phyloP scores from a whole-genome alignment of 1,140 invertebrate species.

The Wiebesia pumilae region DNA sequence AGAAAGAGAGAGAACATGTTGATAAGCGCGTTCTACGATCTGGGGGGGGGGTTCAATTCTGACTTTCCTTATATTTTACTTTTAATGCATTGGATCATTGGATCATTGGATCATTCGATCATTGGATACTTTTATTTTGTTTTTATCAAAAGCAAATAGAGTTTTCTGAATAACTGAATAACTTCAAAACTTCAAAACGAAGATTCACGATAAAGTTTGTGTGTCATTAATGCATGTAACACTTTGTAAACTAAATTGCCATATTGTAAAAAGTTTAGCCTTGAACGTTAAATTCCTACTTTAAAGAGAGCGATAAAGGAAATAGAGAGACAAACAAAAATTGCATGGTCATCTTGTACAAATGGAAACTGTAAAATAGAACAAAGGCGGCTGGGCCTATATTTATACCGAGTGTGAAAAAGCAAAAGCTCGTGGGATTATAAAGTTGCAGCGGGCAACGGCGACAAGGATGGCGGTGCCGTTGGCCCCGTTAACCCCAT shows the following conservation, averaged over 20 bases:
- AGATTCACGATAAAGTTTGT: not conserved
- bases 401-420: constrained; percentile 55
- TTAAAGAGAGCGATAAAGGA: not conserved
- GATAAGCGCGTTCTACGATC: constrained; percentile 8
- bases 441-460: constrained; percentile 65
- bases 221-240: constrained; percentile 31
- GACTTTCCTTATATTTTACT: constrained; percentile 2
- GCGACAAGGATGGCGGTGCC: constrained; percentile 56
- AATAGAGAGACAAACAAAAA: not conserved
- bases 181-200: no score
- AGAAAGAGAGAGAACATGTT: not conserved
- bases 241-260: not conserved
- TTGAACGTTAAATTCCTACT: not conserved
- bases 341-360: constrained; percentile 6
- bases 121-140: not conserved
- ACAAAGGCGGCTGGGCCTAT: not conserved
- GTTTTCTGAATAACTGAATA: no score
- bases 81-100: not conserved
- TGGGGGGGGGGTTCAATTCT: constrained; percentile 30
- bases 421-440: constrained; percentile 64
- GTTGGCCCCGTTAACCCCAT: constrained; percentile 58
- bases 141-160: not conserved
- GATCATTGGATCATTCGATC: no score
- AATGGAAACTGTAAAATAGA: not conserved
- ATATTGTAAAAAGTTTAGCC: not conserved